A percentile compares a stretch with the other conserved stretches of the same genome.
Evolutionary conservation across 2,888 invertebrate genomes (phyloP).

Genomic region (Drosophila recens): DNA sequence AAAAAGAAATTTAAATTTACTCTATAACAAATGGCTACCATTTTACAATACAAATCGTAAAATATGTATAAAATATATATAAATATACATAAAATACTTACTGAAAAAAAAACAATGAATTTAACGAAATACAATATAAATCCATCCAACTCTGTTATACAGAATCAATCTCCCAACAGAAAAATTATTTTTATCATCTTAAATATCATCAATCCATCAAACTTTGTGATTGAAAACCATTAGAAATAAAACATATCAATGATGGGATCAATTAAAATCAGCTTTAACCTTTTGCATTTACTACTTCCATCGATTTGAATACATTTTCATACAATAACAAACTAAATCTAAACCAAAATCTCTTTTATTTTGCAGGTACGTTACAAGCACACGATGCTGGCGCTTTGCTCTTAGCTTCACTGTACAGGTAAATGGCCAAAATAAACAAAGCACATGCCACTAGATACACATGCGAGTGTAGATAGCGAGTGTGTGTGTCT

Average conservation of each 20-base stretch:
- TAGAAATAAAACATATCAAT: not conserved
- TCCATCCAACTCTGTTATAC: not conserved
- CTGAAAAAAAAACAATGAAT: too few relatives aligned
- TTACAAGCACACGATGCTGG: conserved; percentile 10
- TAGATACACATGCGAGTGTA: not conserved
- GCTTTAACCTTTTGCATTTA: conserved; percentile 3
- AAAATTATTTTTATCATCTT: not conserved
- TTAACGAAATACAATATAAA: too few relatives aligned
- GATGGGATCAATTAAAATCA: not conserved
- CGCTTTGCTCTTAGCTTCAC: not conserved
- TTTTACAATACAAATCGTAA: too few relatives aligned
- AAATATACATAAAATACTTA: too few relatives aligned
- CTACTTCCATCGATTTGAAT: conserved; percentile 2
- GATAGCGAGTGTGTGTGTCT: not conserved
- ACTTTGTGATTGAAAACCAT: not conserved
- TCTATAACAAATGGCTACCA: too few relatives aligned
- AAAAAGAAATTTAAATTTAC: too few relatives aligned
- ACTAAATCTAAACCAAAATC: conserved; percentile 18
- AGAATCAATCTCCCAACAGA: not conserved
- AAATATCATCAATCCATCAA: not conserved
- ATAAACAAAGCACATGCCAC: conserved; percentile 19
- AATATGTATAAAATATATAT: too few relatives aligned
- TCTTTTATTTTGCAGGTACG: conserved; percentile 47
- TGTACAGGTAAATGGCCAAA: conserved; percentile 36
- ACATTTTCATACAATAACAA: conserved; percentile 4